These are phyloP conservation scores for Umimayanthus kanabou DNA, from an alignment of 92 coral and sea anemone species.

Conservation along the genomic window DNA sequence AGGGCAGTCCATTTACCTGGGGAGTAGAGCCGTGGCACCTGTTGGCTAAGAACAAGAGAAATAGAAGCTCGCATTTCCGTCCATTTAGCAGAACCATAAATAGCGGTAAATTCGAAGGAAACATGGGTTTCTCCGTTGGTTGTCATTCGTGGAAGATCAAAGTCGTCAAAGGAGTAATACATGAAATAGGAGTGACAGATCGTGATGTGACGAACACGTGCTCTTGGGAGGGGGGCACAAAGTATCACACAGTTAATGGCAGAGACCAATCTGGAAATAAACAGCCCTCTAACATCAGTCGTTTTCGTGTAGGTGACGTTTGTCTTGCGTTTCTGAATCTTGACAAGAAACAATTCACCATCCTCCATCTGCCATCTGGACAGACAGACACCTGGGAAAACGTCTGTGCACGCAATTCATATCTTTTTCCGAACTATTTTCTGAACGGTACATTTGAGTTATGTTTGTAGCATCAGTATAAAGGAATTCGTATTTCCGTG, in stretches of 20 bases:
- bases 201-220: neutral
- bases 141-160: neutral
- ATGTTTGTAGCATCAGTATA: no score
- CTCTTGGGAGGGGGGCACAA: neutral
- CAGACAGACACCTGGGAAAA: neutral
- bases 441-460: no score
- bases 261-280: neutral
- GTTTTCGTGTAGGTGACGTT: neutral
- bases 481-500: no score
- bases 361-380: neutral
- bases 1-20: slow-evolving; percentile 2
- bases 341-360: neutral
- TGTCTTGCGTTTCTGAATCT: neutral
- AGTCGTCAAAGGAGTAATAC: neutral
- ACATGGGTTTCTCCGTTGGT: neutral
- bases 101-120: neutral
- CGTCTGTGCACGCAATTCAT: neutral
- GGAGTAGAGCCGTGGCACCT: neutral
- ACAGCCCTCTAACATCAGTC: neutral
- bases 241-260: neutral
- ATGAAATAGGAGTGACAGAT: neutral
- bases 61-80: neutral
- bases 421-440: no score
- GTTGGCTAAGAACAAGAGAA: no score
- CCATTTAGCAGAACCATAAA: neutral